phyloP scores from a whole-genome alignment of 2,797 vertebrate genomes.

The Eupleurogrammus muticus region DNA sequence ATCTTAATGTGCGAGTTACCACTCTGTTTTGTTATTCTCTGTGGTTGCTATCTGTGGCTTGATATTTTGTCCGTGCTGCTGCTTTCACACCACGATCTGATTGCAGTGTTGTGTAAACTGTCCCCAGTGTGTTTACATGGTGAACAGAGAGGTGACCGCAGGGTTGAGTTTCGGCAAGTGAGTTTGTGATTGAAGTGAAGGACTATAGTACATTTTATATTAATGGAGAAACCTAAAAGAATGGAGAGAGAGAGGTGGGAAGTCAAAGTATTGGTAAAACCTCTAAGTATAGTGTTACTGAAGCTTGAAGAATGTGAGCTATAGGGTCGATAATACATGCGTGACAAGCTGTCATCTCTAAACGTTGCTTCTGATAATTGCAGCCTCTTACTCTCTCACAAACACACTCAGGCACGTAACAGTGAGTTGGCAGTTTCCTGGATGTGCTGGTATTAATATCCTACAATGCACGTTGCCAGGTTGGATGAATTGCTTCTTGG shows the following conservation, averaged over 20 bases:
- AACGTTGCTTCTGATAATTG: not conserved
- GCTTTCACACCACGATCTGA: constrained; percentile 40
- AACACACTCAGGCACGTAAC: not conserved
- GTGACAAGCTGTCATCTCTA: not conserved
- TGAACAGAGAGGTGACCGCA: constrained; percentile 18
- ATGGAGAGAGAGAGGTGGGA: too few relatives aligned
- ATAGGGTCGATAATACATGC: not conserved
- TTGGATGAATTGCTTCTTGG: not conserved
- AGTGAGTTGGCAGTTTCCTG: constrained; percentile 32
- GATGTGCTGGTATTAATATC: constrained; percentile 36
- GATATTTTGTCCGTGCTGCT: constrained; percentile 16
- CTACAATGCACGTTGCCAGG: constrained; percentile 7
- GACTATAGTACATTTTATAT: not conserved
- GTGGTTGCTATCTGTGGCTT: constrained; percentile 21
- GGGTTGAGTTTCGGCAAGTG: constrained; percentile 36
- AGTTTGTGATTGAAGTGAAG: not conserved
- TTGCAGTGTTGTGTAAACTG: constrained; percentile 61
- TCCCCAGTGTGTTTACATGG: constrained; percentile 39
- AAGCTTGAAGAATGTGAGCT: not conserved
- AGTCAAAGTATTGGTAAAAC: constrained; percentile 10
- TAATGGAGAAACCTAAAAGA: constrained; percentile 4
- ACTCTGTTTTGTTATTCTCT: not conserved
- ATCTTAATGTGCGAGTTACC: too few relatives aligned
- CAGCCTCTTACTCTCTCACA: not conserved
- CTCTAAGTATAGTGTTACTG: constrained; percentile 8